Percentiles rank a stretch among this genome's conserved stretches.
Evolutionary conservation across 2,113 vertebrate species (phyloP).

Genomic region (Prunella fulvescens): DNA sequence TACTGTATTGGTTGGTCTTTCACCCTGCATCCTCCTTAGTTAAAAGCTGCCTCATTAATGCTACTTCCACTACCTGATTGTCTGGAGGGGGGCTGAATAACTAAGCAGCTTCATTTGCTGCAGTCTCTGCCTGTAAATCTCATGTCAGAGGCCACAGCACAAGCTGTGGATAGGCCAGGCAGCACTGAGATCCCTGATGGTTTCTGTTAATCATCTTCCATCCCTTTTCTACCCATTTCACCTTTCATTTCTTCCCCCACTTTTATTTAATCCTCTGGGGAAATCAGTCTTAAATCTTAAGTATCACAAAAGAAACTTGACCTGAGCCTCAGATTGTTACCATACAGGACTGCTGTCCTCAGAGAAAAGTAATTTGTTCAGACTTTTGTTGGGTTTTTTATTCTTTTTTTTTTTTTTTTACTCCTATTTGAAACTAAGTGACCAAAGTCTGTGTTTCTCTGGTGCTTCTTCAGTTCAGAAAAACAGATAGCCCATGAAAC

Average conservation of each 20-base stretch:
- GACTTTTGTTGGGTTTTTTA: neutral
- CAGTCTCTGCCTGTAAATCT: neutral
- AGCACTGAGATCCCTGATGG: neutral
- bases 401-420: neutral
- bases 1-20: neutral
- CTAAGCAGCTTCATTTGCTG: neutral
- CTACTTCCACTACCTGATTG: neutral
- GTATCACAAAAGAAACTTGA: neutral
- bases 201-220: neutral
- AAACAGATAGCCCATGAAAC: neutral
- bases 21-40: neutral
- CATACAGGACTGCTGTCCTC: neutral
- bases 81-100: conserved; percentile 4
- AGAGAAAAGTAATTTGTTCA: neutral
- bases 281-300: neutral
- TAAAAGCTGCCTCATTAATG: conserved; percentile 20
- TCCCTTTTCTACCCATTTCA: neutral
- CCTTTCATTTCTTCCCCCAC: neutral
- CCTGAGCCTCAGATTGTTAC: neutral
- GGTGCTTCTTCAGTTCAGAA: neutral
- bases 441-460: neutral
- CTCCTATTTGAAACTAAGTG: neutral
- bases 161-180: neutral
- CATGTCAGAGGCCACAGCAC: neutral
- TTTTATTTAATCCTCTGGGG: neutral